Evolutionary conservation across 2,113 vertebrate species (phyloP), one percentile per base, ranked within the genome.

Genomic region (Cheirogaleus medius): DNA sequence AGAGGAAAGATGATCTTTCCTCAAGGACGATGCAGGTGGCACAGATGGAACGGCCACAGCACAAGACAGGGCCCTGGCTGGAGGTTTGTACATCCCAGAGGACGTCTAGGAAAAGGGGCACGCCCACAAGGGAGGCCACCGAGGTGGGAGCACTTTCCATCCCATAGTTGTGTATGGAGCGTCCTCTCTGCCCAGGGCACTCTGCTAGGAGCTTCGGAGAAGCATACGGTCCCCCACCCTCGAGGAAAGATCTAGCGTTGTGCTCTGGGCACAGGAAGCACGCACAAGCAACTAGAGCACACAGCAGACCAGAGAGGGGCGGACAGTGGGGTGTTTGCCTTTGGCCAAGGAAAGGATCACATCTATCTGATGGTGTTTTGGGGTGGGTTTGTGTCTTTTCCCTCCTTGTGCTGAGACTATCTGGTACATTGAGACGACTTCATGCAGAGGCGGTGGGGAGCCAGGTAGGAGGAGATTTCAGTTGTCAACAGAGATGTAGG

Each of bases 101-200:
- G 20, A 8, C 2, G 6, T 0, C 0, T 11, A 47, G 32, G 69
- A 5, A 32, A 20, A 17, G 58, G 63, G 68, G 1, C 47, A 4
- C 0, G 2, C 29, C 3, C 8, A 18, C 1, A 21, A 71, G 83
- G 8, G 58, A 34, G 58, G 69, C 20, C 68, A 1, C 49, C 39
- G 71, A 32, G 2, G 11, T 15, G 63, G 18, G 42, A 66, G 37
- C 37, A 3, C 25, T 25, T 69, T 21, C 27, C 39, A 17, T 34
- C 60, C 52, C 27, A 15, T 1, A 52, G 60, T 20, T 37, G 6
- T 42, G 1, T 21, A 2, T 0, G 6, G n/a, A 5, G 2, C 0
- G 0, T 3, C 37, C 29, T 29, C 54, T 69, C 15, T 47, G 39
- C 58, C 18, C 56, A 63, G n/a, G 71, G 25, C 23, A 0, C 29